A percentile compares a stretch with the other conserved stretches of the same genome.
These are phyloP conservation scores for Mayetiola destructor DNA, from an alignment of 2,888 invertebrate species.

Conservation along the genomic window DNA sequence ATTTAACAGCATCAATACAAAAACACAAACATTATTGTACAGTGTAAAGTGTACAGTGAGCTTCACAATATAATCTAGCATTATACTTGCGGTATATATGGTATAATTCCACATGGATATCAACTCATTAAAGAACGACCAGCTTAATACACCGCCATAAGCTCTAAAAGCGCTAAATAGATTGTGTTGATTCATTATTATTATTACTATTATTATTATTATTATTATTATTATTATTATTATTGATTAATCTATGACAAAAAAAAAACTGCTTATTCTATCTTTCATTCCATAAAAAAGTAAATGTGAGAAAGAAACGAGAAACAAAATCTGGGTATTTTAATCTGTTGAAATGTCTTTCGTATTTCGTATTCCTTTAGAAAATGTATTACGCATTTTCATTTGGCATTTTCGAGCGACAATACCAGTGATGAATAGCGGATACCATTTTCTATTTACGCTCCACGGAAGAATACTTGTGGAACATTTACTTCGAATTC, in stretches of 20 bases:
- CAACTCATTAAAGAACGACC: too few species aligned
- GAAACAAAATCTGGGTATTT: not conserved
- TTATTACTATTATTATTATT: too few species aligned
- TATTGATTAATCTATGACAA: slow-evolving; percentile 7
- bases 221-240: too few species aligned
- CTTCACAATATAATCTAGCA: too few species aligned
- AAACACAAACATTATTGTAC: too few species aligned
- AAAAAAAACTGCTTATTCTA: not conserved
- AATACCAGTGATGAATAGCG: too few species aligned
- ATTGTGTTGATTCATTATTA: slow-evolving; percentile 4
- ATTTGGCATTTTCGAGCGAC: too few species aligned
- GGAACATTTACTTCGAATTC: too few species aligned
- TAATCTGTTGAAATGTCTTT: not conserved
- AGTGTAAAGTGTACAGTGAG: too few species aligned
- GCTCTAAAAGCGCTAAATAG: slow-evolving; percentile 6
- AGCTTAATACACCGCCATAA: not conserved
- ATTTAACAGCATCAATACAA: slow-evolving; percentile 12
- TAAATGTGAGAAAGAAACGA: not conserved
- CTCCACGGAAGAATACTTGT: not conserved
- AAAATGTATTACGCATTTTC: not conserved
- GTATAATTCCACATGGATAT: too few species aligned
- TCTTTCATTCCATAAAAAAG: too few species aligned
- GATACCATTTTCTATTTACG: slow-evolving; percentile 8
- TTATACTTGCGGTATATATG: too few species aligned
- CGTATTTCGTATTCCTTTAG: not conserved